Evolutionary conservation across 2,113 vertebrate species (phyloP).

Genomic region (Psettodes erumei): DNA sequence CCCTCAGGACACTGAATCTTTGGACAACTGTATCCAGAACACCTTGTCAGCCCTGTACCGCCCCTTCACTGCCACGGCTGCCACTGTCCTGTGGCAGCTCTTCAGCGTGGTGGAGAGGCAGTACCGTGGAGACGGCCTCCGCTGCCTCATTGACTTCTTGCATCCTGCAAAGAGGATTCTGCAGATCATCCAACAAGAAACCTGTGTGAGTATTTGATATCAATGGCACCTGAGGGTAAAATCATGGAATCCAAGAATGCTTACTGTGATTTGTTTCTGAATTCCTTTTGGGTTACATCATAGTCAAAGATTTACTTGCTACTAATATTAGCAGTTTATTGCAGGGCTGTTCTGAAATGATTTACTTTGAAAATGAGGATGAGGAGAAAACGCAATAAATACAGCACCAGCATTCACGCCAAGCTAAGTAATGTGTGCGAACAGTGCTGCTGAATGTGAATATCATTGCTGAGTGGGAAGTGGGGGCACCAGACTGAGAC

Average conservation of each 20-base stretch:
- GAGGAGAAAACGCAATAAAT: neutral
- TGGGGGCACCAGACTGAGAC: slow-evolving; percentile 55
- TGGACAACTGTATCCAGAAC: slow-evolving; percentile 86
- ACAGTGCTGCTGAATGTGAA: slow-evolving; percentile 45
- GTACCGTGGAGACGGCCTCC: slow-evolving; percentile 86
- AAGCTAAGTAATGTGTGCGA: too few relatives aligned
- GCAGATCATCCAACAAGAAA: slow-evolving; percentile 84
- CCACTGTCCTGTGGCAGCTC: slow-evolving; percentile 89
- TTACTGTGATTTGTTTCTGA: slow-evolving; percentile 25
- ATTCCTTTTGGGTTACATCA: neutral
- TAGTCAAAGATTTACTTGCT: slow-evolving; percentile 1
- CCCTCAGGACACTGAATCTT: slow-evolving; percentile 85
- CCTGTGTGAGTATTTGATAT: slow-evolving; percentile 80
- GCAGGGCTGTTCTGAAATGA: neutral
- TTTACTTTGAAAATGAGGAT: neutral
- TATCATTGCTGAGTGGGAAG: slow-evolving; percentile 51
- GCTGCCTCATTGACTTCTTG: slow-evolving; percentile 87
- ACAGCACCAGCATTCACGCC: neutral
- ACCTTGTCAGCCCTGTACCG: slow-evolving; percentile 85
- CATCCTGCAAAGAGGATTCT: slow-evolving; percentile 86
- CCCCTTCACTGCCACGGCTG: slow-evolving; percentile 84
- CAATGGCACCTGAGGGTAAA: neutral
- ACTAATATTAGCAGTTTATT: slow-evolving; percentile 7
- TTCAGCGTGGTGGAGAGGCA: slow-evolving; percentile 86
- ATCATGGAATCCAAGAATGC: slow-evolving; percentile 1